A percentile compares a stretch with the other conserved stretches of the same genome.
Conservation (phyloP, 2,888 invertebrate genomes). For the Hemistola chrysoprasaria region DNA sequence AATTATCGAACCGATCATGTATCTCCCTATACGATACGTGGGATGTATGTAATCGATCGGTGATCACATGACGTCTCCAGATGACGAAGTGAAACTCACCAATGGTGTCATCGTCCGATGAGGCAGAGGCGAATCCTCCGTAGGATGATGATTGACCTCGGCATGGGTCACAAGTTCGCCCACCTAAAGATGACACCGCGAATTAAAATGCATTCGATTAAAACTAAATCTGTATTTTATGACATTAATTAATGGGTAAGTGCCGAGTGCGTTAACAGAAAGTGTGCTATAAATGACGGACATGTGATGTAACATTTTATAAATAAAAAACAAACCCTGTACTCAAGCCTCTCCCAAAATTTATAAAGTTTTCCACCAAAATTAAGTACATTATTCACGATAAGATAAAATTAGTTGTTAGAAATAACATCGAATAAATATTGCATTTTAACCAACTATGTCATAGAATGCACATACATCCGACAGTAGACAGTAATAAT, state of each 20-base stretch:
- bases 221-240: background rate
- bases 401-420: too few species aligned
- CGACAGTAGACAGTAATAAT: too few species aligned
- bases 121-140: conserved; percentile 82
- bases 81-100: conserved; percentile 46
- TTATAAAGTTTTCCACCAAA: too few species aligned
- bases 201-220: background rate
- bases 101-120: conserved; percentile 82
- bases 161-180: conserved; percentile 79
- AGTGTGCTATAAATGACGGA: conserved; percentile 7
- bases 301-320: background rate
- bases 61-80: too few species aligned
- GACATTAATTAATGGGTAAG: conserved; percentile 1
- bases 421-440: too few species aligned
- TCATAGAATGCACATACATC: too few species aligned
- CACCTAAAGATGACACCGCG: conserved; percentile 37
- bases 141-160: conserved; percentile 82
- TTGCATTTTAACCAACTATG: too few species aligned
- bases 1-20: too few species aligned
- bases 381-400: too few species aligned
- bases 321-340: background rate
- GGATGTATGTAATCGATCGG: too few species aligned
- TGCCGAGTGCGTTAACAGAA: conserved; percentile 9
- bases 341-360: background rate
- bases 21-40: too few species aligned